Conservation (phyloP, 2,888 invertebrate genomes). For the Blastobasis adustella region DNA sequence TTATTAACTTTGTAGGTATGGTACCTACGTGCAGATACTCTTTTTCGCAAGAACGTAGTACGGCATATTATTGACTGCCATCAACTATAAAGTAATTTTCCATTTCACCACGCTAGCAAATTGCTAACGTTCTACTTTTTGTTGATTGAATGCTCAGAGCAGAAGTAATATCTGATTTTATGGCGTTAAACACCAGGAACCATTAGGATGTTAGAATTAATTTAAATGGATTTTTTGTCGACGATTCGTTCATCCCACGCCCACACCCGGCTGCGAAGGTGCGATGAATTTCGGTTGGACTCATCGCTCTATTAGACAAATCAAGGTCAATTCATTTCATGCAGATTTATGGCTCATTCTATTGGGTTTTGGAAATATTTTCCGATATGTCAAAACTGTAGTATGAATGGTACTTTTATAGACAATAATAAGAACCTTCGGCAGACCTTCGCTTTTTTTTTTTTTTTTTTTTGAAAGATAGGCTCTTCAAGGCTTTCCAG, state of each 20-base stretch:
- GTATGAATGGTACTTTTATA: too few relatives aligned
- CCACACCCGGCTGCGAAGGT: slow-evolving; percentile 19
- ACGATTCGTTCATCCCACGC: slow-evolving; percentile 24
- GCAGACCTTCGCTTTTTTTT: too few relatives aligned
- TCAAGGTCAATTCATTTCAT: background rate
- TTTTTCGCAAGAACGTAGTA: too few relatives aligned
- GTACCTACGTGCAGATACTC: too few relatives aligned
- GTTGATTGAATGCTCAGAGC: background rate
- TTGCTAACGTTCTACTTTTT: slow-evolving; percentile 1
- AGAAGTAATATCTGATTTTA: background rate
- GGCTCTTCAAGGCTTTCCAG: too few relatives aligned
- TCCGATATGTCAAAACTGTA: background rate
- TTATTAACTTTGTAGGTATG: too few relatives aligned
- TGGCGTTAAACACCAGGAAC: slow-evolving; percentile 6
- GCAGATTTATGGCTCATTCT: background rate
- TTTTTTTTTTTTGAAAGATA: too few relatives aligned
- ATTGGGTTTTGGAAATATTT: background rate
- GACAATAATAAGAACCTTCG: background rate
- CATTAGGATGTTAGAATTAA: slow-evolving; percentile 15
- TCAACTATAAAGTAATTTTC: too few relatives aligned
- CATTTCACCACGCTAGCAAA: background rate
- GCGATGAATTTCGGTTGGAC: slow-evolving; percentile 19
- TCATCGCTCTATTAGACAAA: slow-evolving; percentile 16
- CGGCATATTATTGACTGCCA: too few relatives aligned
- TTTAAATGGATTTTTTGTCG: slow-evolving; percentile 11